A percentile compares a stretch with the other conserved stretches of the same genome.
phyloP scores from a whole-genome alignment of 1,140 invertebrate species.

The Drosophila obscura region DNA sequence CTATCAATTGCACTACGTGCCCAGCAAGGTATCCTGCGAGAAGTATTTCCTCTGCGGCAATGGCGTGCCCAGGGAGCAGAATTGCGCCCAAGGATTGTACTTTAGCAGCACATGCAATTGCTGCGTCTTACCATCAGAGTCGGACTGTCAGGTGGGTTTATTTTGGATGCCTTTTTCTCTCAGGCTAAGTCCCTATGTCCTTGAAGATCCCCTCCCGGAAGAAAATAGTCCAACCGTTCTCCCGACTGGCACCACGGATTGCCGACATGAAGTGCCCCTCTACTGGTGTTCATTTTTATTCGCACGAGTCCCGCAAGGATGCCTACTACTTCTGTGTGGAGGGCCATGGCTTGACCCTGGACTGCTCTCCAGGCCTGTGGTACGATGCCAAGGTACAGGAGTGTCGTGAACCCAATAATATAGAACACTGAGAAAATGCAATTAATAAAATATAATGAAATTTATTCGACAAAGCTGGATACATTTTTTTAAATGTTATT shows the following conservation, averaged over 20 bases:
- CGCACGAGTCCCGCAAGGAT: conserved; percentile 53
- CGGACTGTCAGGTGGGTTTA: conserved; percentile 57
- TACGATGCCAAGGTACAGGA: conserved; percentile 58
- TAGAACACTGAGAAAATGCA: background rate
- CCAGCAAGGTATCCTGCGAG: conserved; percentile 65
- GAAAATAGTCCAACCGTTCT: conserved; percentile 40
- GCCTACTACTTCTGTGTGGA: conserved; percentile 69
- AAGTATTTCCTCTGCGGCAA: conserved; percentile 70
- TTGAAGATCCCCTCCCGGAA: conserved; percentile 44
- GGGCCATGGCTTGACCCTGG: conserved; percentile 64
- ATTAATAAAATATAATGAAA: conserved; percentile 1
- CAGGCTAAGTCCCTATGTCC: too few species aligned
- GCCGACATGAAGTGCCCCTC: conserved; percentile 55
- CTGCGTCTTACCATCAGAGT: conserved; percentile 59
- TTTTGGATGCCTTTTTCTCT: background rate
- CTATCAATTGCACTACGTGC: conserved; percentile 57
- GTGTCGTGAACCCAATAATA: conserved; percentile 56
- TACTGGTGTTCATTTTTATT: conserved; percentile 56
- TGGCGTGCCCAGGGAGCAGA: conserved; percentile 39
- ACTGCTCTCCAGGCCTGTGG: conserved; percentile 69
- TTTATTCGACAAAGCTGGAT: background rate
- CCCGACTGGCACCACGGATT: conserved; percentile 22
- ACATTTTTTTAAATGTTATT: background rate
- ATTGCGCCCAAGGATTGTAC: conserved; percentile 56
- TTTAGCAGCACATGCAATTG: conserved; percentile 66